Conservation (phyloP, 1,140 invertebrate genomes). For the Neodiprion pinetum region DNA sequence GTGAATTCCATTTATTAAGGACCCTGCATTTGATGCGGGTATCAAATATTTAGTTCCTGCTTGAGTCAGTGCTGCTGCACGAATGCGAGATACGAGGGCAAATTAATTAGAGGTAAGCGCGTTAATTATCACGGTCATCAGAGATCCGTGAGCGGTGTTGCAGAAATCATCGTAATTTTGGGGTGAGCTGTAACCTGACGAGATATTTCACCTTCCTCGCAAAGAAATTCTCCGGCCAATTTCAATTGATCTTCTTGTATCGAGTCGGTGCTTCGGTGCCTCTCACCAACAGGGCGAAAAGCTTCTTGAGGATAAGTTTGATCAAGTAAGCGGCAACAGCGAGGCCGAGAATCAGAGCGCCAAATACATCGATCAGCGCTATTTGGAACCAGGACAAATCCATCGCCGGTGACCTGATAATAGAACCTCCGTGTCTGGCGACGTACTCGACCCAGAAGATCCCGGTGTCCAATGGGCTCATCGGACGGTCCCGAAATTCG, state of each 20-base stretch:
- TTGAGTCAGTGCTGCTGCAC: constrained; percentile 22
- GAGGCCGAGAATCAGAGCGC: constrained; percentile 23
- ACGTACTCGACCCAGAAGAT: constrained; percentile 61
- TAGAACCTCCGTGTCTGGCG: constrained; percentile 52
- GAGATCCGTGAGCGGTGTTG: neutral
- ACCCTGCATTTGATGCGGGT: constrained; percentile 30
- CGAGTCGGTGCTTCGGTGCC: neutral
- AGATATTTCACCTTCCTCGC: neutral
- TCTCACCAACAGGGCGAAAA: neutral
- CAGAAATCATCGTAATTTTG: neutral
- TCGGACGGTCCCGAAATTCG: constrained; percentile 54
- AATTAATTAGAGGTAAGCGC: constrained; percentile 36
- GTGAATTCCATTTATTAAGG: neutral
- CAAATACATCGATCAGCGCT: constrained; percentile 52
- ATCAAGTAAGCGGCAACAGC: neutral
- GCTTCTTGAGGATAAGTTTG: neutral
- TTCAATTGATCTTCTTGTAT: neutral
- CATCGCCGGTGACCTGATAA: constrained; percentile 45
- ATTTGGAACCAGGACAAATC: constrained; percentile 55
- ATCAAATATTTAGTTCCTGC: constrained; percentile 29
- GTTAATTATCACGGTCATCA: constrained; percentile 31
- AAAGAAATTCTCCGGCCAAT: neutral
- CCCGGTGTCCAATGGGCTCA: constrained; percentile 49
- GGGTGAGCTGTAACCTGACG: neutral
- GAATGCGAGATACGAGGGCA: constrained; percentile 31